phyloP scores from a whole-genome alignment of 2,113 vertebrate genomes.

The Willisornis vidua region DNA sequence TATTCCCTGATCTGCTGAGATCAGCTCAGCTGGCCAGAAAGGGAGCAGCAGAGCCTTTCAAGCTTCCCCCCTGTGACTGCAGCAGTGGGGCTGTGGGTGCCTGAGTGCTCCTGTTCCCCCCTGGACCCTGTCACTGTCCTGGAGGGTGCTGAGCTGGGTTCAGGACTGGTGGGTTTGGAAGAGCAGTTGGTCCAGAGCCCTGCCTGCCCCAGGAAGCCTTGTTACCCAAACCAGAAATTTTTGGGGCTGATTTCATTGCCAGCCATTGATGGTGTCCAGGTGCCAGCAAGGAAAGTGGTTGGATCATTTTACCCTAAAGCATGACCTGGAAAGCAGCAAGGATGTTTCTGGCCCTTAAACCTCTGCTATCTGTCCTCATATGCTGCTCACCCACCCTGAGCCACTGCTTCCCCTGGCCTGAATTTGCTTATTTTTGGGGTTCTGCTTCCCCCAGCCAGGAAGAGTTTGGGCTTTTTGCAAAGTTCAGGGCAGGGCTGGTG shows the following conservation, averaged over 20 bases:
- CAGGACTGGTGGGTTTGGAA: not conserved
- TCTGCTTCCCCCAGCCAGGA: not conserved
- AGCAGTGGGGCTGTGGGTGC: not conserved
- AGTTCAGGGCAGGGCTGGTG: not conserved
- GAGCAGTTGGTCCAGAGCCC: not conserved
- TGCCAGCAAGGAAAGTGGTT: not conserved
- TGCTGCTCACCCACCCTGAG: accelerated
- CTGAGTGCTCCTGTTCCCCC: not conserved
- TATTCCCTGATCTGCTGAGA: not conserved
- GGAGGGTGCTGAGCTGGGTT: not conserved
- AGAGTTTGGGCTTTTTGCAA: not conserved
- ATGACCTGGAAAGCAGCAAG: not conserved
- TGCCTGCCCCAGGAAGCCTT: not conserved
- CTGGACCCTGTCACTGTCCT: not conserved
- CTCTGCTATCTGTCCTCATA: not conserved
- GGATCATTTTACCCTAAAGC: not conserved
- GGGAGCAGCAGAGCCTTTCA: not conserved
- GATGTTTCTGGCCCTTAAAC: not conserved
- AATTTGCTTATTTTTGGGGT: not conserved
- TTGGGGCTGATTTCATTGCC: not conserved
- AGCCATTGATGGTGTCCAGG: accelerated
- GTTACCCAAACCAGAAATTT: not conserved
- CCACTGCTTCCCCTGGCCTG: not conserved
- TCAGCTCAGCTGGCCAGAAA: not conserved
- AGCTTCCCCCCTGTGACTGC: accelerated